Evolutionary conservation across 2,113 vertebrate genomes (phyloP).

Genomic region (Origma solitaria): DNA sequence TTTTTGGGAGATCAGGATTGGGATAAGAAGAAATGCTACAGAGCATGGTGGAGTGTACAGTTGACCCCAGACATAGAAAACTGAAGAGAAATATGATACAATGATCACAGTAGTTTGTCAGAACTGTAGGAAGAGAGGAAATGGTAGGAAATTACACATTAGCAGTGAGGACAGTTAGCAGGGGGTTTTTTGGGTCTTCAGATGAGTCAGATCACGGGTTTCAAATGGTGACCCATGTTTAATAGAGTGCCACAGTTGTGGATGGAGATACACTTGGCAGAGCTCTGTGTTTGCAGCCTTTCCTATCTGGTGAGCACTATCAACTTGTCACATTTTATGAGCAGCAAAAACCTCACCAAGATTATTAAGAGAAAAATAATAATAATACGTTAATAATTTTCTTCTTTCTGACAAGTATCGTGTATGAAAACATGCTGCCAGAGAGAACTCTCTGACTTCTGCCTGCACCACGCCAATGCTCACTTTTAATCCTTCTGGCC

Average conservation of each 20-base stretch:
- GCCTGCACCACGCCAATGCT: neutral
- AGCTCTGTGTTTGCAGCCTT: neutral
- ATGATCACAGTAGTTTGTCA: neutral
- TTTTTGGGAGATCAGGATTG: neutral
- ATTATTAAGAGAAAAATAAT: constrained; percentile 36
- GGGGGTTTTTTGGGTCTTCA: neutral
- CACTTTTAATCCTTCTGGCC: constrained; percentile 1
- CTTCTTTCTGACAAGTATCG: neutral
- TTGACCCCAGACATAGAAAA: neutral
- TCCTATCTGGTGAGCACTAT: neutral
- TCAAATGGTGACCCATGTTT: neutral
- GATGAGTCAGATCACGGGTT: neutral
- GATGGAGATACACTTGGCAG: neutral
- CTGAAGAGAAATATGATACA: neutral
- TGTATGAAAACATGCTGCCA: neutral
- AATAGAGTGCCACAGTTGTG: neutral
- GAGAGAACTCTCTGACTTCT: neutral
- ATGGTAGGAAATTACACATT: neutral
- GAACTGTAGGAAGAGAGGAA: neutral
- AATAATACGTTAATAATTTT: neutral
- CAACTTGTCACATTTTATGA: constrained; percentile 31
- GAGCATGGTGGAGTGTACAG: neutral
- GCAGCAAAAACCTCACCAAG: neutral
- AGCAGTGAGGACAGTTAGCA: neutral
- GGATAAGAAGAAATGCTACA: neutral